Evolutionary conservation across 2,888 invertebrate species (phyloP).

Genomic region (Lepidocyrtinus sp.): DNA sequence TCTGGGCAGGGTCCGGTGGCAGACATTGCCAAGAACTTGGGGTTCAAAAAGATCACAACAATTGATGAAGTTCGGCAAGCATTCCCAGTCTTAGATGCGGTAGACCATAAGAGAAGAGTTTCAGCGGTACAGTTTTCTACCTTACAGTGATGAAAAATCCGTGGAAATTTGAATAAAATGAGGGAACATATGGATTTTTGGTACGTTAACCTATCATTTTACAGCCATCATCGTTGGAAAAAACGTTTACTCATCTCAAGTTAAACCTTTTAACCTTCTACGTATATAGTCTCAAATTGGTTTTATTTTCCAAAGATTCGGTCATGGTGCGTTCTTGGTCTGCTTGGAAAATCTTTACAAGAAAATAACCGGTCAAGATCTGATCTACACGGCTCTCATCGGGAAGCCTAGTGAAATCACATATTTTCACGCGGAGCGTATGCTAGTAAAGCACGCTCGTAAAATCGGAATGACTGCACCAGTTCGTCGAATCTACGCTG

Average conservation of each 20-base stretch:
- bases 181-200: slow-evolving; percentile 38
- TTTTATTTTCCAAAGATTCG: too few species aligned
- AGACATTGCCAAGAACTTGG: slow-evolving; percentile 77
- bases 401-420: slow-evolving; percentile 81
- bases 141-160: slow-evolving; percentile 32
- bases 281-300: background rate
- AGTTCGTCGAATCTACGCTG: slow-evolving; percentile 77
- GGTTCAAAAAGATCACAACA: slow-evolving; percentile 77
- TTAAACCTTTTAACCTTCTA: background rate
- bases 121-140: slow-evolving; percentile 70
- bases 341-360: slow-evolving; percentile 78
- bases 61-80: slow-evolving; percentile 76
- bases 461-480: slow-evolving; percentile 74
- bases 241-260: slow-evolving; percentile 76
- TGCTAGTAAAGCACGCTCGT: slow-evolving; percentile 76
- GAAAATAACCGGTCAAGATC: slow-evolving; percentile 77
- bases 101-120: slow-evolving; percentile 73
- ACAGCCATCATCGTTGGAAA: slow-evolving; percentile 74
- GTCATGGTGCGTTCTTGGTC: slow-evolving; percentile 79
- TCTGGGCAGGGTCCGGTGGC: slow-evolving; percentile 76
- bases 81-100: slow-evolving; percentile 78
- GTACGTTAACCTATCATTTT: slow-evolving; percentile 50
- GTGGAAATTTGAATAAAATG: slow-evolving; percentile 24
- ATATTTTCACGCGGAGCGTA: slow-evolving; percentile 78
- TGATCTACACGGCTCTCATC: slow-evolving; percentile 78